Evolutionary conservation across 2,797 vertebrate genomes (phyloP).

Genomic region (Platalea minor): DNA sequence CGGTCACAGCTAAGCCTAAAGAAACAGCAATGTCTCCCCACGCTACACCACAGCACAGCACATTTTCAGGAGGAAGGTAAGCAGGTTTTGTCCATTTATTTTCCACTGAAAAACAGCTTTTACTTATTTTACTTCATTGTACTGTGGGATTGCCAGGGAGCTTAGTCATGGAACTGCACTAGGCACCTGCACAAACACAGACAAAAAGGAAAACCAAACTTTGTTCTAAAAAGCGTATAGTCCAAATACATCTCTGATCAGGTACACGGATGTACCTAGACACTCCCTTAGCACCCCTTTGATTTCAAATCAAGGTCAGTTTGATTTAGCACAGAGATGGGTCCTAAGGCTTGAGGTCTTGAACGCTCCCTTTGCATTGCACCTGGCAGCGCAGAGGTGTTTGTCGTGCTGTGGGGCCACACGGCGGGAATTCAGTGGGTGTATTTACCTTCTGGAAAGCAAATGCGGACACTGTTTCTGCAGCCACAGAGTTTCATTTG

Average conservation of each 20-base stretch:
- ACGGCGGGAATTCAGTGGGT: not conserved
- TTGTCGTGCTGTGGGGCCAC: not conserved
- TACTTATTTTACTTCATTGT: not conserved
- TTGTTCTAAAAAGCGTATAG: not conserved
- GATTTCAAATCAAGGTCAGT: not conserved
- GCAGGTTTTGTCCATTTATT: not conserved
- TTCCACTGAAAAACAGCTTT: not conserved
- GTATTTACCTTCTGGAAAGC: constrained; percentile 42
- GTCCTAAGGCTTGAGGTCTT: not conserved
- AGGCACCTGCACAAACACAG: constrained; percentile 11
- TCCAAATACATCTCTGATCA: not conserved
- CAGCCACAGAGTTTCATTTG: constrained; percentile 62
- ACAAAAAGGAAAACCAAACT: not conserved
- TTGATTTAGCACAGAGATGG: not conserved
- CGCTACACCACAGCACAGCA: fast-evolving
- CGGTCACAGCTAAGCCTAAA: not conserved
- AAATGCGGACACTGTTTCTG: constrained; percentile 4
- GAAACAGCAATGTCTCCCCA: not conserved
- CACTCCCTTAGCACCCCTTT: not conserved
- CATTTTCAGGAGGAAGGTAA: not conserved
- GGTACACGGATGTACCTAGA: not conserved
- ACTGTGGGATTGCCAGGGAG: not conserved
- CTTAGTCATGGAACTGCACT: not conserved
- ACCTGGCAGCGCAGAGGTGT: not conserved
- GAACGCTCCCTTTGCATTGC: fast-evolving